Conservation (phyloP, 2,888 invertebrate genomes). For the Trachelus iudaicus region DNA sequence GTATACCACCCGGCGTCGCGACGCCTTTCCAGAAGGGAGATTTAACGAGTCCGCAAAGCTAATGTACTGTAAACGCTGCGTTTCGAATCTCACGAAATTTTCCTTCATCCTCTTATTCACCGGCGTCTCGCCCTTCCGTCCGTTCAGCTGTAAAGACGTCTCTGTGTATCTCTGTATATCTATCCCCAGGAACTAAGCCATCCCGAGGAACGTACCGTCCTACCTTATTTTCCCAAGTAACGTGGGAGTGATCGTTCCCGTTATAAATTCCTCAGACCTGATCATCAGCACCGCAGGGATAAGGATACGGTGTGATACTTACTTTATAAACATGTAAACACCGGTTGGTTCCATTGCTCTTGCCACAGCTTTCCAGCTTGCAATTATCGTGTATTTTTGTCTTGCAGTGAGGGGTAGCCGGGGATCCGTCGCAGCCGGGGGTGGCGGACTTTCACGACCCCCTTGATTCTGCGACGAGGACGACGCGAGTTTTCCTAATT, state of each 20-base stretch:
- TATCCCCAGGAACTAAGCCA: background rate
- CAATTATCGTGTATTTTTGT: constrained; percentile 89
- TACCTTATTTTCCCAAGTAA: constrained; percentile 3
- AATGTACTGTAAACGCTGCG: background rate
- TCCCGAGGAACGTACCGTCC: background rate
- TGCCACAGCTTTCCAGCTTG: constrained; percentile 92
- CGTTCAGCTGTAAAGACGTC: too few relatives aligned
- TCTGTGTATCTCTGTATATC: background rate
- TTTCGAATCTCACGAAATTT: background rate
- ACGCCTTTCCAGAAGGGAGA: background rate
- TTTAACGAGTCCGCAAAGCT: background rate
- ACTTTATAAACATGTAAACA: constrained; percentile 92
- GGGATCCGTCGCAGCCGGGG: constrained; percentile 80
- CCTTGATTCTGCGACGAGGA: constrained; percentile 65
- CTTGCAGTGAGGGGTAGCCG: constrained; percentile 84
- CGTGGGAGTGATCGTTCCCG: background rate
- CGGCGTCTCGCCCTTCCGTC: background rate
- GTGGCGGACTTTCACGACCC: constrained; percentile 71
- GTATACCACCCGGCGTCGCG: background rate
- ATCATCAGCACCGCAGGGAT: background rate
- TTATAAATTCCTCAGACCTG: background rate
- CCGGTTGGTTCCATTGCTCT: constrained; percentile 91
- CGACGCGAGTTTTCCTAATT: constrained; percentile 79
- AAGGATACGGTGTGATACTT: constrained; percentile 66
- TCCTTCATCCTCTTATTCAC: background rate